phyloP scores from a whole-genome alignment of 1,140 invertebrate species.

The Zaprionus africanus region DNA sequence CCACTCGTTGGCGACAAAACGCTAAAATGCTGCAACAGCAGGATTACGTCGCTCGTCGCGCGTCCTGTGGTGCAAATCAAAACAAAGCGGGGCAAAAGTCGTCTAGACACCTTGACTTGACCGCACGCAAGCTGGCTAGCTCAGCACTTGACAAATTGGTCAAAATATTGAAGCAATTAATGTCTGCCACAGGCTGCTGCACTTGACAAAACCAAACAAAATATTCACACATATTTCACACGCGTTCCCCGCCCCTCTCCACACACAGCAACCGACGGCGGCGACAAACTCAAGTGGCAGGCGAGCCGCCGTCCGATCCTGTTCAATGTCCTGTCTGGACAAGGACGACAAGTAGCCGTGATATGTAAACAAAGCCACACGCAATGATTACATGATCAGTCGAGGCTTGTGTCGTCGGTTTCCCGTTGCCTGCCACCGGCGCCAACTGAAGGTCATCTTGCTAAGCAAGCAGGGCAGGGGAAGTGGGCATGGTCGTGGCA shows the following conservation, averaged over 20 bases:
- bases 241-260: neutral
- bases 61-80: constrained; percentile 64
- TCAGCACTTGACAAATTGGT: constrained; percentile 41
- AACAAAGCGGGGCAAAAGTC: constrained; percentile 46
- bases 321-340: constrained; percentile 43
- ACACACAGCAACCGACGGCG: constrained; percentile 44
- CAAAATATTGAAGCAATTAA: constrained; percentile 54
- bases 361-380: constrained; percentile 72
- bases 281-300: constrained; percentile 61
- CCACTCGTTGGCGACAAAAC: constrained; percentile 53
- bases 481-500: neutral
- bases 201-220: constrained; percentile 38
- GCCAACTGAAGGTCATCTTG: constrained; percentile 29
- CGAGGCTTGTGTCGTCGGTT: constrained; percentile 38
- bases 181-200: constrained; percentile 40
- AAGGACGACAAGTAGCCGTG: constrained; percentile 56
- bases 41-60: constrained; percentile 28
- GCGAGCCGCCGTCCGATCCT: constrained; percentile 23
- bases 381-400: constrained; percentile 70
- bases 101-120: constrained; percentile 53
- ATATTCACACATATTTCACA: constrained; percentile 73
- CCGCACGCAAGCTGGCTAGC: constrained; percentile 12
- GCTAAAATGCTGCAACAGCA: constrained; percentile 50
- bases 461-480: neutral
- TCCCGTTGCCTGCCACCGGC: constrained; percentile 53